phyloP scores from a whole-genome alignment of 2,113 vertebrate genomes.

The Platichthys flesus region DNA sequence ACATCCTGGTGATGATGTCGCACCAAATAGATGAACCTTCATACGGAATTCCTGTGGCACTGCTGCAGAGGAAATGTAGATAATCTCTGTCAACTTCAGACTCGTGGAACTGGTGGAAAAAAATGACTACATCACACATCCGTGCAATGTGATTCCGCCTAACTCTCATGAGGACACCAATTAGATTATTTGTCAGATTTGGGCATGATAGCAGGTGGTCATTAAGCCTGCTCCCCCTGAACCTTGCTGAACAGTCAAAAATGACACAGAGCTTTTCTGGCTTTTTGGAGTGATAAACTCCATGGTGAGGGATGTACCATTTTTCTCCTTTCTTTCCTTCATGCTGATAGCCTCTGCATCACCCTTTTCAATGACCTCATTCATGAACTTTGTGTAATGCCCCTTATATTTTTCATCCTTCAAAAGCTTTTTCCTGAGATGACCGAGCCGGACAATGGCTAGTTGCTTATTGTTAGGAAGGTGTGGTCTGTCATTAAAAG shows the following conservation, averaged over 20 bases:
- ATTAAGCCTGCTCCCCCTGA: neutral
- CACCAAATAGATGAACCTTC: slow-evolving; percentile 25
- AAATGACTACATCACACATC: too few species aligned
- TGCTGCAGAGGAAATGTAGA: neutral
- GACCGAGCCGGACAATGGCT: neutral
- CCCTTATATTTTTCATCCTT: slow-evolving; percentile 10
- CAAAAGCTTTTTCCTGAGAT: slow-evolving; percentile 10
- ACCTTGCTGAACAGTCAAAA: slow-evolving; percentile 9
- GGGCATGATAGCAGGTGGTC: too few species aligned
- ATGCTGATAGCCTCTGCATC: slow-evolving; percentile 6
- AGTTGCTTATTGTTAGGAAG: slow-evolving; percentile 13
- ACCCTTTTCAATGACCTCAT: slow-evolving; percentile 3
- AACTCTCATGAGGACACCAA: too few species aligned
- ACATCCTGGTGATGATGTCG: slow-evolving; percentile 14
- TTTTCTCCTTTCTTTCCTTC: slow-evolving; percentile 5
- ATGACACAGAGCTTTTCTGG: neutral
- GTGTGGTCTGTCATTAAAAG: slow-evolving; percentile 11
- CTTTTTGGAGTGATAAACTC: slow-evolving; percentile 3
- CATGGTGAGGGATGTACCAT: slow-evolving; percentile 7
- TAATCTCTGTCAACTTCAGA: neutral
- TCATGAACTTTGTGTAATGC: neutral
- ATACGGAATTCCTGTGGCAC: too few species aligned
- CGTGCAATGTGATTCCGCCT: too few species aligned
- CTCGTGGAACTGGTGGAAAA: too few species aligned
- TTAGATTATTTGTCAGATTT: too few species aligned